phyloP scores from a whole-genome alignment of 1,140 invertebrate genomes.

The Ceratina japonica region DNA sequence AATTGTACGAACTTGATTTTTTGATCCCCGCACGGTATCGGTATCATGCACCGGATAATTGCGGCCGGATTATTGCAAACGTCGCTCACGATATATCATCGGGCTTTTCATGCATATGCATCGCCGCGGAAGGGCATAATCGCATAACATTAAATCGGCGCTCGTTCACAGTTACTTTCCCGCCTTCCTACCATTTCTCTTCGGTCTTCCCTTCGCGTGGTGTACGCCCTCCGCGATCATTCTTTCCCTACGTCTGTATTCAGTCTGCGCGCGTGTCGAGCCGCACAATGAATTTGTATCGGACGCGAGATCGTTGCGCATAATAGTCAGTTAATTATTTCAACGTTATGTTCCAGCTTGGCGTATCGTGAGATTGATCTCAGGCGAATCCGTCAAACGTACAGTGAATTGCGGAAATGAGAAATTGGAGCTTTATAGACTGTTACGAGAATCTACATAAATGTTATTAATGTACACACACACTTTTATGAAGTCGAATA shows the following conservation, averaged over 20 bases:
- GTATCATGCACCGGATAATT: slow-evolving; percentile 66
- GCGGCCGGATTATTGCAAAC: slow-evolving; percentile 73
- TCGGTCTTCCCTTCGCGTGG: slow-evolving; percentile 12
- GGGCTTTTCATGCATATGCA: slow-evolving; percentile 72
- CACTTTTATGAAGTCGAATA: no score
- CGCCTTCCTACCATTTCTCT: slow-evolving; percentile 51
- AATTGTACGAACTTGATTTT: slow-evolving; percentile 28
- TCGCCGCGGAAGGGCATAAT: slow-evolving; percentile 54
- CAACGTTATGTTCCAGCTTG: background rate
- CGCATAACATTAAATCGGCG: slow-evolving; percentile 55
- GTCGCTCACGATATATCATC: slow-evolving; percentile 74
- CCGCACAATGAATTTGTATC: slow-evolving; percentile 8
- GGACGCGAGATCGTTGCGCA: background rate
- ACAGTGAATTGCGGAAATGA: background rate
- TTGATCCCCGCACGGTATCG: background rate
- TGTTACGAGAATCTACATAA: background rate
- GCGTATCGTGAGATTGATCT: slow-evolving; percentile 7
- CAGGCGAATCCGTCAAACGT: background rate
- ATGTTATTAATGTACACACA: no score
- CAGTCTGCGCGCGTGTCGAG: no score
- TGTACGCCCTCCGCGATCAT: slow-evolving; percentile 25
- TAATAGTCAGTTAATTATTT: slow-evolving; percentile 10
- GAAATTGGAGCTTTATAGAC: background rate
- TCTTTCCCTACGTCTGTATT: slow-evolving; percentile 30
- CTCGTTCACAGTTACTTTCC: slow-evolving; percentile 49